These are phyloP conservation scores for Elegia similella DNA, from an alignment of 2,888 invertebrate genomes.

Conservation along the genomic window DNA sequence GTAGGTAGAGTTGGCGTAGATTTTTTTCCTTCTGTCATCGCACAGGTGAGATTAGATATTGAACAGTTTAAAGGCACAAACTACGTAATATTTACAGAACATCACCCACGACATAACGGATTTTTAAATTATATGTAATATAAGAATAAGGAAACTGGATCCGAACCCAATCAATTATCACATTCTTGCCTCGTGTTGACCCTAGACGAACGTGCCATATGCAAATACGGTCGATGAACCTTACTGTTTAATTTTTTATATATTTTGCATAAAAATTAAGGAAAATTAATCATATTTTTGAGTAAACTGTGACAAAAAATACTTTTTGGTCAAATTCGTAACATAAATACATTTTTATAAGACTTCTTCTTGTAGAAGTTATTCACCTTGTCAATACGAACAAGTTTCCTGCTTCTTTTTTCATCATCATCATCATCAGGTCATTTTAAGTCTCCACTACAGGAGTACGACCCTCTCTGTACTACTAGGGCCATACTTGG, in stretches of 20 bases:
- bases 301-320: not conserved
- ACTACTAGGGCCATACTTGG: too few species aligned
- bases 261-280: not conserved
- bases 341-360: too few species aligned
- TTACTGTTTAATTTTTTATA: conserved; percentile 5
- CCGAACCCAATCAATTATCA: not conserved
- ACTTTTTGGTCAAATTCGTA: too few species aligned
- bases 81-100: not conserved
- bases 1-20: too few species aligned
- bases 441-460: too few species aligned
- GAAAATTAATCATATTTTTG: not conserved
- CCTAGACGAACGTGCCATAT: not conserved
- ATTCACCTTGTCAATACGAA: too few species aligned
- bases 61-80: not conserved
- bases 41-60: too few species aligned
- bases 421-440: too few species aligned
- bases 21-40: too few species aligned
- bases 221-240: conserved; percentile 2
- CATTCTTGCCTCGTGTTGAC: not conserved
- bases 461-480: too few species aligned
- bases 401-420: too few species aligned
- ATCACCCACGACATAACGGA: not conserved
- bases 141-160: not conserved
- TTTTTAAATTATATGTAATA: not conserved
- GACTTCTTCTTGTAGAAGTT: too few species aligned